phyloP scores from a whole-genome alignment of 2,888 invertebrate species.

The Girardia tigrina region DNA sequence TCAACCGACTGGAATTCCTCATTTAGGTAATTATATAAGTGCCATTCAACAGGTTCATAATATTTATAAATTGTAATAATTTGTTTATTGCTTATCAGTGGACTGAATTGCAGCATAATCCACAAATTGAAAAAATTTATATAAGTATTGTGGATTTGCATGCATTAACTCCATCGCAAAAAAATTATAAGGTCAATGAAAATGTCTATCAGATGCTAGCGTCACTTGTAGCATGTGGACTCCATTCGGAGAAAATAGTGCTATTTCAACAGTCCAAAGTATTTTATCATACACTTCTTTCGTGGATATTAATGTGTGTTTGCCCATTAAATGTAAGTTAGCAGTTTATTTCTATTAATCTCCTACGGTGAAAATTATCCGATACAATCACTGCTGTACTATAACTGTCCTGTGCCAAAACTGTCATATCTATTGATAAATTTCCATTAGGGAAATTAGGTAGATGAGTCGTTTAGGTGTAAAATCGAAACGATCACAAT shows the following conservation, averaged over 20 bases:
- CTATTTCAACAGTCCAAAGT: conserved; percentile 75
- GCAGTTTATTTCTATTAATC: background rate
- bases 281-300: conserved; percentile 38
- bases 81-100: background rate
- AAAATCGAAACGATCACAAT: too few relatives aligned
- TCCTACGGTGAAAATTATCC: background rate
- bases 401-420: too few relatives aligned
- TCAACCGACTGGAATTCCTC: conserved; percentile 83
- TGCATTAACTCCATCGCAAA: conserved; percentile 60
- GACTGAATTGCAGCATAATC: background rate
- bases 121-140: conserved; percentile 2
- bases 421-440: too few relatives aligned
- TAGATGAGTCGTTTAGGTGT: too few relatives aligned
- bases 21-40: conserved; percentile 90
- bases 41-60: conserved; percentile 56
- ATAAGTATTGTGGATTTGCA: conserved; percentile 79
- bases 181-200: conserved; percentile 40
- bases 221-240: conserved; percentile 72
- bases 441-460: too few relatives aligned
- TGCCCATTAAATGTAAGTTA: background rate
- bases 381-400: too few relatives aligned
- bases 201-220: conserved; percentile 58
- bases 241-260: conserved; percentile 65
- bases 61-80: background rate
- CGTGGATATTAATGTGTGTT: background rate